phyloP scores from a whole-genome alignment of 2,797 vertebrate species.

The Chelonia mydas region DNA sequence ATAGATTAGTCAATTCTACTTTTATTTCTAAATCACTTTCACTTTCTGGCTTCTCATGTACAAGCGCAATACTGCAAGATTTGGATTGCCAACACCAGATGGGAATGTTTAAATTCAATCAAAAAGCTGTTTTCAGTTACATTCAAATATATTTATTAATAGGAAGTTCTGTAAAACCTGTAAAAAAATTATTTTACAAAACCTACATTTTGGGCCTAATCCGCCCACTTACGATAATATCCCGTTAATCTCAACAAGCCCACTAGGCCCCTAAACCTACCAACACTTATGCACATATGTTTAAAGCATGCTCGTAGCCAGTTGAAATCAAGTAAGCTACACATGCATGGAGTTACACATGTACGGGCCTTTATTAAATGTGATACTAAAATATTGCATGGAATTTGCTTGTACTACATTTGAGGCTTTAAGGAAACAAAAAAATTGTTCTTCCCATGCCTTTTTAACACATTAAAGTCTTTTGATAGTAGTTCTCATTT shows the following conservation, averaged over 20 bases:
- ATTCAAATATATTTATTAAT: background rate
- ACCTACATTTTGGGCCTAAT: constrained; percentile 20
- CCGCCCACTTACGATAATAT: background rate
- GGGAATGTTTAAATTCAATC: background rate
- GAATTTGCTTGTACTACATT: accelerated
- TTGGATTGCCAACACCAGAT: accelerated
- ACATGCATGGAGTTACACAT: accelerated
- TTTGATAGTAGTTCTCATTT: accelerated
- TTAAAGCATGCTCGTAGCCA: accelerated
- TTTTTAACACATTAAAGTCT: accelerated
- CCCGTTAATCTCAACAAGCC: constrained; percentile 9
- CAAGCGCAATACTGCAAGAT: accelerated
- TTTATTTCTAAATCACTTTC: accelerated
- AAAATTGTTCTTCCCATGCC: accelerated
- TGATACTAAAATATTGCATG: accelerated
- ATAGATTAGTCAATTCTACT: accelerated
- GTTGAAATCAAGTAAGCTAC: accelerated
- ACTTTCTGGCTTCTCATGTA: accelerated
- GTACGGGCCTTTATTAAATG: accelerated
- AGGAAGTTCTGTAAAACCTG: constrained; percentile 23
- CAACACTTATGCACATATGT: accelerated
- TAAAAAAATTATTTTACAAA: constrained; percentile 8
- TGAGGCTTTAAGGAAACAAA: accelerated
- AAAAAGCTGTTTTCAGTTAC: constrained; percentile 2
- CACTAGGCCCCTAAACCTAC: background rate